Conservation (phyloP, 2,113 vertebrate species). For the Anolis sagrei region DNA sequence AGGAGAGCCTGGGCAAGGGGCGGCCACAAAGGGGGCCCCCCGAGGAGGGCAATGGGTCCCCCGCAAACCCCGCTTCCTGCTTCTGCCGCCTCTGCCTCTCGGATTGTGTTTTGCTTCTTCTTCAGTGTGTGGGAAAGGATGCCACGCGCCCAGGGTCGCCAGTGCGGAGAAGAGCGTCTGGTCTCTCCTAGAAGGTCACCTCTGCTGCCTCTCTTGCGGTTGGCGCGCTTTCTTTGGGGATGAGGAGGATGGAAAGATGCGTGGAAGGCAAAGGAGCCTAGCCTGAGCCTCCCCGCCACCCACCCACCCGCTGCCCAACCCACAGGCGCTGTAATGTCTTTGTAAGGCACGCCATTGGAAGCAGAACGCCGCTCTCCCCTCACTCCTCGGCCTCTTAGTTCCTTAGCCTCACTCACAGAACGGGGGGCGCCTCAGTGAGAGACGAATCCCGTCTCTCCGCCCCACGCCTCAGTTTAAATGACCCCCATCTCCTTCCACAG, state of each 20-base stretch:
- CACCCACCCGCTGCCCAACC: no score
- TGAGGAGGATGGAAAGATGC: neutral
- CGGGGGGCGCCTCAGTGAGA: no score
- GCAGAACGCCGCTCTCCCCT: neutral
- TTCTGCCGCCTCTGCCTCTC: constrained; percentile 15
- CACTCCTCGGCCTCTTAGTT: no score
- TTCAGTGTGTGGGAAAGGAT: neutral
- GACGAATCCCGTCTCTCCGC: no score
- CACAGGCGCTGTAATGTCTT: no score
- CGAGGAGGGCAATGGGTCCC: neutral
- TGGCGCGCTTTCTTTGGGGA: constrained; percentile 1
- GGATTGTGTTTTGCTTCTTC: neutral
- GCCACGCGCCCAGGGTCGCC: neutral
- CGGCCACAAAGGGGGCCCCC: neutral
- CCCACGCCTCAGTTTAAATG: neutral
- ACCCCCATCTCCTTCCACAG: neutral
- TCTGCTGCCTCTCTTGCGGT: neutral
- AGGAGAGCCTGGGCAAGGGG: constrained; percentile 6
- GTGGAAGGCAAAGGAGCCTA: no score
- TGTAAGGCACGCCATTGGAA: no score
- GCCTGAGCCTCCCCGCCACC: no score
- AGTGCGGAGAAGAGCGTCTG: neutral
- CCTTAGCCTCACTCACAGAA: neutral
- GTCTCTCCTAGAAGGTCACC: no score
- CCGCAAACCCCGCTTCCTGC: neutral